Base-by-base conservation (phyloP, 1,140 invertebrate genomes). In the Halesus radiatus region DNA sequence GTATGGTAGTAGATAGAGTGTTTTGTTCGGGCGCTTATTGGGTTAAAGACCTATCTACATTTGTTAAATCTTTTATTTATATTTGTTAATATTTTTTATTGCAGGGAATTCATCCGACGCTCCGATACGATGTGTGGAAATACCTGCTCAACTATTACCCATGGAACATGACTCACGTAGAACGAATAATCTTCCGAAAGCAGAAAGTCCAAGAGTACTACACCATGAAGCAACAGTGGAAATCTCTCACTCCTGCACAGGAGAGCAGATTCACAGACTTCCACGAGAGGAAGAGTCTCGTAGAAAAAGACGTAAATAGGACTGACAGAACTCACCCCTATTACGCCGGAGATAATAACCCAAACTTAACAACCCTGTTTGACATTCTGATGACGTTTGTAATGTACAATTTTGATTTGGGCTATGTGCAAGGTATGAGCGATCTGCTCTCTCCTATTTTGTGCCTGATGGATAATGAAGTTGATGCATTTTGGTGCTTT, bases 381-480 rank as follows among this genome's bases (percentile, higher is more conserved):
- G 96, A 99, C 85, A 97, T 99, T 85, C 90, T 99, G 1, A 98
- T 99, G 96, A 99, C 98, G 0, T 99, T 99, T 87, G 95, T 98
- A n/a, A 99, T 99, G 98, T 99, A 99, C 87, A 99, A 99, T 89
- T 99, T 99, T 89, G 98, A 99, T 90, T 89, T 99, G 79, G 98
- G 98, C 84, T 97, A 97, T 85, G 96, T 98, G 1, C 96, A 97
- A 88, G 96, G 98, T 18, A 99, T 99, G 98, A 98, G 96, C 85
- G 98, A 99, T 90, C 91, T 99, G 60, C 89, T 99, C 45, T 96
- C 97, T 18, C 98, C 98, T 1, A 94, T 99, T 83, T 90, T 99
- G 37, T 94, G 95, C 85, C 92, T 99, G 15, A 93, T 98, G 91
- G 92, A 96, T 78, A 95, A 97, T 87, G 98, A 99, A 90, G 94